A percentile compares a stretch with the other conserved stretches of the same genome.
Evolutionary conservation across 2,797 vertebrate genomes (phyloP).

Genomic region (Fringilla coelebs): DNA sequence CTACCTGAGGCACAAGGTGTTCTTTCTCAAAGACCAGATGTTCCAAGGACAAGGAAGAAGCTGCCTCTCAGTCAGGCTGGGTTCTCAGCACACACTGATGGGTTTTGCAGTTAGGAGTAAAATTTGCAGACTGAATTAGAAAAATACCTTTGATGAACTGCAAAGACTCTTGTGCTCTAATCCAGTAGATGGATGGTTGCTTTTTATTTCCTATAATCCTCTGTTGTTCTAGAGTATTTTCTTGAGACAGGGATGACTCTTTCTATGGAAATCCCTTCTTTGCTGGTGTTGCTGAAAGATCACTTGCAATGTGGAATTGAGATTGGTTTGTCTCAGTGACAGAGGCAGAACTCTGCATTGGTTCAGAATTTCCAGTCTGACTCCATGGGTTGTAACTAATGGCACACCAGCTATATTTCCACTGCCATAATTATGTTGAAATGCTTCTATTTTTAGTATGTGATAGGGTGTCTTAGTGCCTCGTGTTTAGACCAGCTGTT

Average conservation of each 20-base stretch:
- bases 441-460: not conserved
- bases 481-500: not conserved
- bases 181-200: not conserved
- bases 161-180: not conserved
- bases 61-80: not conserved
- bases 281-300: not conserved
- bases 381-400: not conserved
- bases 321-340: not conserved
- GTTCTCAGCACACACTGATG: not conserved
- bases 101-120: not conserved
- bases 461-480: not conserved
- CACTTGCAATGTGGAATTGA: not conserved
- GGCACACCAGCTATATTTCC: not conserved
- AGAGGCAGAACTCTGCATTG: not conserved
- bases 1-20: rapidly evolving
- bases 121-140: not conserved
- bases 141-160: not conserved
- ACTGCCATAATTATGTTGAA: not conserved
- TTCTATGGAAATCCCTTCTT: not conserved
- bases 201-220: not conserved
- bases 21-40: not conserved
- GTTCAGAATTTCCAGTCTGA: not conserved
- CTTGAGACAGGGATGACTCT: not conserved
- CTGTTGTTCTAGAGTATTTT: not conserved
- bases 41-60: not conserved